phyloP scores from a whole-genome alignment of 1,140 invertebrate genomes.

The Paramacrobiotus metropolitanus region DNA sequence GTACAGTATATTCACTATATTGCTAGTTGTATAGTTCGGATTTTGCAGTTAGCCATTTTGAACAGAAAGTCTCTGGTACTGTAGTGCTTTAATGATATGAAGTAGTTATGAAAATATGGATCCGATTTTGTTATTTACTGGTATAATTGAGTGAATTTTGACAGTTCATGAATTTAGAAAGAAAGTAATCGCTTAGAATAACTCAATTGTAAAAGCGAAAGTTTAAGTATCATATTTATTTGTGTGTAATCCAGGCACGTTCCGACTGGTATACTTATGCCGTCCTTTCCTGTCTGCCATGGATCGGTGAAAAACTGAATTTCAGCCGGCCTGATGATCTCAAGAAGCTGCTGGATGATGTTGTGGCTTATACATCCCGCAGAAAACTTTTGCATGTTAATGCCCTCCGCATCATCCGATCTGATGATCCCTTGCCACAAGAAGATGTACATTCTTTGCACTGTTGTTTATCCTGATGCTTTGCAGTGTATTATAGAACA shows the following conservation, averaged over 20 bases:
- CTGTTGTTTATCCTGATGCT: neutral
- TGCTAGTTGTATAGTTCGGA: no score
- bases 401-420: slow-evolving; percentile 71
- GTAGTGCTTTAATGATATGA: no score
- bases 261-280: slow-evolving; percentile 89
- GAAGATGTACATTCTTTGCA: slow-evolving; percentile 42
- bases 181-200: no score
- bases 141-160: no score
- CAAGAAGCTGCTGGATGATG: slow-evolving; percentile 1
- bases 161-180: no score
- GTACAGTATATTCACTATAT: no score
- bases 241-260: slow-evolving; percentile 40
- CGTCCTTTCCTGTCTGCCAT: slow-evolving; percentile 76
- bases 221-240: no score
- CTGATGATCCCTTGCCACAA: slow-evolving; percentile 74
- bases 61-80: no score
- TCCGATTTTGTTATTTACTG: no score
- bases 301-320: slow-evolving; percentile 30
- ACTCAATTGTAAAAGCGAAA: no score
- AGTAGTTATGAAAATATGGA: no score
- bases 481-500: neutral
- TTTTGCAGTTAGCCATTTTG: no score
- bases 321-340: neutral
- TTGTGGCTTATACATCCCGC: slow-evolving; percentile 37
- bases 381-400: slow-evolving; percentile 69